Conservation (phyloP, 1,140 invertebrate genomes). For the Drosophila ercepeae region DNA sequence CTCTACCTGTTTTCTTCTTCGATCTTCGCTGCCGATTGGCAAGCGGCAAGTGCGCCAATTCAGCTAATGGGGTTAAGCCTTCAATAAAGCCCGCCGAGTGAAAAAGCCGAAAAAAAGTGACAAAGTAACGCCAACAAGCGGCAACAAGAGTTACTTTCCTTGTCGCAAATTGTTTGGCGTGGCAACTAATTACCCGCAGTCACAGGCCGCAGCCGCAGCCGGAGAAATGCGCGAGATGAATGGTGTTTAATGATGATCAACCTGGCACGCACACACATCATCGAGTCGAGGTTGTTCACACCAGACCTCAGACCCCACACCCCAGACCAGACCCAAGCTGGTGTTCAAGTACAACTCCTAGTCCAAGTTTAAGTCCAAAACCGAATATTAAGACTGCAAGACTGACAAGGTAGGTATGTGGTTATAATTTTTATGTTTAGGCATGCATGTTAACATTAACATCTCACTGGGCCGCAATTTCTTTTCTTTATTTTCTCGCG, state of each 20-base stretch:
- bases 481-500: slow-evolving; percentile 55
- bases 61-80: slow-evolving; percentile 79
- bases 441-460: slow-evolving; percentile 72
- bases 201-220: too few relatives aligned
- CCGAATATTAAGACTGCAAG: not conserved
- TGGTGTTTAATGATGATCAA: slow-evolving; percentile 31
- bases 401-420: slow-evolving; percentile 29
- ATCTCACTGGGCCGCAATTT: slow-evolving; percentile 66
- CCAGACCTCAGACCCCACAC: slow-evolving; percentile 10
- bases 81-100: slow-evolving; percentile 62
- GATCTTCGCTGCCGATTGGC: slow-evolving; percentile 67
- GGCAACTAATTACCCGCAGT: slow-evolving; percentile 63
- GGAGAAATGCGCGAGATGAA: slow-evolving; percentile 24
- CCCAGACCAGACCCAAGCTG: slow-evolving; percentile 4
- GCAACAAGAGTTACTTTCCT: slow-evolving; percentile 69
- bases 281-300: slow-evolving; percentile 39
- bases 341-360: slow-evolving; percentile 10
- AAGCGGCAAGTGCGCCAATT: slow-evolving; percentile 81
- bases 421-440: slow-evolving; percentile 72
- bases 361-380: slow-evolving; percentile 13
- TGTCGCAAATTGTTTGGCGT: slow-evolving; percentile 62
- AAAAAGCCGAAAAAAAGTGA: slow-evolving; percentile 47
- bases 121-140: slow-evolving; percentile 13
- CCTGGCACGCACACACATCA: slow-evolving; percentile 26
- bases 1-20: slow-evolving; percentile 67